Evolutionary conservation across 2,888 invertebrate species (phyloP).

Genomic region (Aleiodes testaceus): DNA sequence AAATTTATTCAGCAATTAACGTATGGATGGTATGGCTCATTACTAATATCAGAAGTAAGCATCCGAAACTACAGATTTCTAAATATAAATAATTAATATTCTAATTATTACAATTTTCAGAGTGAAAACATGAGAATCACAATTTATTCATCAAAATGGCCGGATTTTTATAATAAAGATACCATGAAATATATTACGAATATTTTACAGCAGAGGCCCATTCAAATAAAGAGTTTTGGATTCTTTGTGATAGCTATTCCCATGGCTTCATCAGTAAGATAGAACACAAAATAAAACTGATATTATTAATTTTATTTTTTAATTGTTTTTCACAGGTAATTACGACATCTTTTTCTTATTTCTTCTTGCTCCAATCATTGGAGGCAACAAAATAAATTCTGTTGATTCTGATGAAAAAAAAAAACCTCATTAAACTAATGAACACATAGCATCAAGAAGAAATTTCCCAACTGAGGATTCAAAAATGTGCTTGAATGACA

Average conservation of each 20-base stretch:
- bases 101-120: not conserved
- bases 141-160: constrained; percentile 15
- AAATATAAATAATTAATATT: not conserved
- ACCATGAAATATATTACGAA: not conserved
- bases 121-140: constrained; percentile 1
- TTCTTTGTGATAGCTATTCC: constrained; percentile 23
- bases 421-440: no score
- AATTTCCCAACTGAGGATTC: no score
- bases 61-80: not conserved
- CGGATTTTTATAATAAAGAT: constrained; percentile 3
- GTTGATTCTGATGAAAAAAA: not conserved
- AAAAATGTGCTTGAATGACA: no score
- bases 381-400: not conserved
- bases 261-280: constrained; percentile 21
- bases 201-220: constrained; percentile 7
- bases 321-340: not conserved
- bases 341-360: constrained; percentile 8
- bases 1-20: not conserved
- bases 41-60: constrained; percentile 3
- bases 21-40: constrained; percentile 16
- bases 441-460: no score
- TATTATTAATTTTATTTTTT: not conserved
- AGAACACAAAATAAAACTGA: no score
- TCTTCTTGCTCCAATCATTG: constrained; percentile 18
- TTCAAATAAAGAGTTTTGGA: constrained; percentile 10